Percentiles rank a stretch among this genome's conserved stretches.
Evolutionary conservation across 2,113 vertebrate species (phyloP).

Genomic region (Phrynosoma platyrhinos): DNA sequence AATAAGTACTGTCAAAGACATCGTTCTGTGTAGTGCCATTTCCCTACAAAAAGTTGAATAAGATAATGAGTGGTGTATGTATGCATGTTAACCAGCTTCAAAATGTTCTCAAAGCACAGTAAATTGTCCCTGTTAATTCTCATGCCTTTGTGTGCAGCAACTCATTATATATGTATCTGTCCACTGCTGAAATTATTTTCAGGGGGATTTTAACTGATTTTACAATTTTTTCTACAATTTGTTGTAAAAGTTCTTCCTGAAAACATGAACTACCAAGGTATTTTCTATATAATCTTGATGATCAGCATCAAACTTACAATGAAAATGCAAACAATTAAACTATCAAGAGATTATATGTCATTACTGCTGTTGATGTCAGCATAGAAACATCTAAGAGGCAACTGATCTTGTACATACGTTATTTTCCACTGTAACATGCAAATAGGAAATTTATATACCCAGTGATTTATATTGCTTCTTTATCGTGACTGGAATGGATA

Average conservation of each 20-base stretch:
- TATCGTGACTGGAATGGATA: slow-evolving; percentile 56
- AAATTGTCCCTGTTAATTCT: not conserved
- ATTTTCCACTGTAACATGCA: slow-evolving; percentile 39
- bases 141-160: not conserved
- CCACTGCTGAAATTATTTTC: not conserved
- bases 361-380: not conserved
- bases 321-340: not conserved
- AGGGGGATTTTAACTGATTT: not conserved
- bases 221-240: not conserved
- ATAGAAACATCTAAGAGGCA: not conserved
- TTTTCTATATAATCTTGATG: not conserved
- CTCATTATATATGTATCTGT: not conserved
- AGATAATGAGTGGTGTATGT: not conserved
- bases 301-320: not conserved
- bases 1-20: too few species aligned
- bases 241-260: not conserved
- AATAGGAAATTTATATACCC: not conserved
- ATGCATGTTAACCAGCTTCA: not conserved
- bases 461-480: not conserved
- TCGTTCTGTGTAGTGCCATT: too few species aligned
- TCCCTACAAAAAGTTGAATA: not conserved
- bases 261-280: not conserved
- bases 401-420: not conserved
- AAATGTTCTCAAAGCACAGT: not conserved
- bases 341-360: not conserved